Evolutionary conservation across 2,888 invertebrate species (phyloP).

Genomic region (Linhomoeus sp.): DNA sequence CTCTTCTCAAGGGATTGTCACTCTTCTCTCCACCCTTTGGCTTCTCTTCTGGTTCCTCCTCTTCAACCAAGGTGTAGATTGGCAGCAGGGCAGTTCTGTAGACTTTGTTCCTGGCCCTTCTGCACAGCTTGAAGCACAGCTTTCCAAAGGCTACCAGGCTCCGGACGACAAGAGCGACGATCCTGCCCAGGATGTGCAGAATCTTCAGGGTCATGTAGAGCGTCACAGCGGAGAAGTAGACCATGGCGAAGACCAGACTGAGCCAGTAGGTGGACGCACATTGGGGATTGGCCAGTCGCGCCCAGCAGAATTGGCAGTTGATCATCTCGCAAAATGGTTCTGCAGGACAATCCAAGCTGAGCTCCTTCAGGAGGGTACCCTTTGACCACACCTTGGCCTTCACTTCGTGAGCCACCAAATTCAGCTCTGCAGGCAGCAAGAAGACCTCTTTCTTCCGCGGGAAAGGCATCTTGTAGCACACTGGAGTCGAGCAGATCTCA

Average conservation of each 20-base stretch:
- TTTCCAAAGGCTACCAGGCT: too few relatives aligned
- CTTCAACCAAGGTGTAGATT: too few relatives aligned
- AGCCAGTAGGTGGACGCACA: not conserved
- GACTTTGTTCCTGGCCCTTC: too few relatives aligned
- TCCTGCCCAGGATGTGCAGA: too few relatives aligned
- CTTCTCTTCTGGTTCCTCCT: too few relatives aligned
- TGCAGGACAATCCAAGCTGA: not conserved
- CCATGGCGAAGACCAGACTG: not conserved
- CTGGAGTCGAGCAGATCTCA: not conserved
- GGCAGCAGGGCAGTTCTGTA: too few relatives aligned
- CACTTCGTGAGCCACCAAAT: not conserved
- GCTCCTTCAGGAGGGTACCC: not conserved
- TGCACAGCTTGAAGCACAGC: too few relatives aligned
- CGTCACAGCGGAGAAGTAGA: not conserved
- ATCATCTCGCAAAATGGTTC: slow-evolving; percentile 2
- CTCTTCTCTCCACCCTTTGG: too few relatives aligned
- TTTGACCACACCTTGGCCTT: not conserved
- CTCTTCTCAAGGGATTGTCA: too few relatives aligned
- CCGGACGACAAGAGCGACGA: too few relatives aligned
- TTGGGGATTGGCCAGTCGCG: not conserved
- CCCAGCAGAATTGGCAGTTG: not conserved
- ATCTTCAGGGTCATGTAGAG: not conserved
- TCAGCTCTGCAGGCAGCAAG: not conserved
- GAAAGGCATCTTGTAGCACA: not conserved
- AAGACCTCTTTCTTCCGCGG: not conserved